Conservation (phyloP, 2,797 vertebrate genomes). For the Myotis daubentonii region DNA sequence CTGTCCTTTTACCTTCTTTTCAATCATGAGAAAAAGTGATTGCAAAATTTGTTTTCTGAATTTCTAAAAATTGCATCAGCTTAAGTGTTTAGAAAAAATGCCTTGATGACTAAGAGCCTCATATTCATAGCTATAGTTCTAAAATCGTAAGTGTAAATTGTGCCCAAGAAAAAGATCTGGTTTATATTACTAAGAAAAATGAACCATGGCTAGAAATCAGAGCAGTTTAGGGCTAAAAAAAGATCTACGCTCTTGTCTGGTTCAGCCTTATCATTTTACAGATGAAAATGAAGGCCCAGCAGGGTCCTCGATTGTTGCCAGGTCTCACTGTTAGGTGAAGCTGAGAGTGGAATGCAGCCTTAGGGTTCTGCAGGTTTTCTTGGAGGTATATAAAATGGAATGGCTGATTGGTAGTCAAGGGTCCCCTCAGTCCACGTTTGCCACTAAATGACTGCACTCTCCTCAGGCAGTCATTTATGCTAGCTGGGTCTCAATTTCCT, state of each 20-base stretch:
- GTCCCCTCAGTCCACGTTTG: background rate
- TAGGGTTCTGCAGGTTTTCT: background rate
- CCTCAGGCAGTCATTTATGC: background rate
- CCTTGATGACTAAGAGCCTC: slow-evolving; percentile 65
- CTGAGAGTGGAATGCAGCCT: background rate
- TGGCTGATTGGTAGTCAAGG: background rate
- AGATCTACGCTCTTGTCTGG: background rate
- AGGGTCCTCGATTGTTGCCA: background rate
- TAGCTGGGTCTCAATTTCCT: slow-evolving; percentile 17
- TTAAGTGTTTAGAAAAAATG: slow-evolving; percentile 66
- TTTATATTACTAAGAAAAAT: slow-evolving; percentile 48
- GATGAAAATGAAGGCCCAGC: background rate
- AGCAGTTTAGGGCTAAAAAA: background rate
- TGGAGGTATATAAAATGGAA: background rate
- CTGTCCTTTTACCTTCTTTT: slow-evolving; percentile 70
- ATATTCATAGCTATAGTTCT: slow-evolving; percentile 55
- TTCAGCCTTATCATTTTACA: background rate
- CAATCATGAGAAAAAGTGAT: slow-evolving; percentile 73
- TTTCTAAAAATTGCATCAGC: slow-evolving; percentile 76
- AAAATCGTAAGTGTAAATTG: slow-evolving; percentile 66
- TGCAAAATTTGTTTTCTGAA: slow-evolving; percentile 76
- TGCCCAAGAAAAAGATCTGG: slow-evolving; percentile 5
- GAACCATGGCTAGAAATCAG: background rate
- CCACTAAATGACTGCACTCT: background rate
- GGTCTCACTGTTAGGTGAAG: background rate